Conservation (phyloP, 30 jellyfish, hydroid and myxozoan genomes). For the Mastigias papua region DNA sequence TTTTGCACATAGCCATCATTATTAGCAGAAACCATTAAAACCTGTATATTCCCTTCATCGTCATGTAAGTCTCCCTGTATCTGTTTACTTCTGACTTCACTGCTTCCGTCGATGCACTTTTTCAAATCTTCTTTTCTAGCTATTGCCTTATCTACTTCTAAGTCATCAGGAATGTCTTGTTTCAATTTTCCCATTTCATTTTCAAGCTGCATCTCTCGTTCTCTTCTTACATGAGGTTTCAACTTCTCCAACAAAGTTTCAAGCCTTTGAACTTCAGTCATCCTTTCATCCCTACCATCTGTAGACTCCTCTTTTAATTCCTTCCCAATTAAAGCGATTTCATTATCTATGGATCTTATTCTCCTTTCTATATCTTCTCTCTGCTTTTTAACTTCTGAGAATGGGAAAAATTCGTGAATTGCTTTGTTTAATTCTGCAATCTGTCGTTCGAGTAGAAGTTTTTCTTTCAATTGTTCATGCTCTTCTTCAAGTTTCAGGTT, state of each 20-base stretch:
- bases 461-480: conserved; percentile 1
- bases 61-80: conserved; percentile 10
- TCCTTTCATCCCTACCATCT: background rate
- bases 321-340: conserved; percentile 19
- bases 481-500: background rate
- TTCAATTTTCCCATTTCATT: no score
- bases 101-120: background rate
- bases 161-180: conserved; percentile 4
- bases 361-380: conserved; percentile 2
- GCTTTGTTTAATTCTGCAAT: conserved; percentile 15
- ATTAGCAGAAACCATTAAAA: no score
- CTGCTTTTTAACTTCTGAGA: background rate
- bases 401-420: conserved; percentile 11
- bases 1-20: background rate
- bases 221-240: conserved; percentile 12
- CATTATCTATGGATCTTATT: conserved; percentile 29
- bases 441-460: conserved; percentile 31
- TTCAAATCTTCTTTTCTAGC: background rate
- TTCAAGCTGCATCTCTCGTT: background rate
- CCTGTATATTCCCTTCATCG: background rate
- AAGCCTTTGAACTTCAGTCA: conserved; percentile 8
- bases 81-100: background rate
- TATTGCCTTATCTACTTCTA: conserved; percentile 26
- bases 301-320: conserved; percentile 7
- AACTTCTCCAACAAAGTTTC: conserved; percentile 30